These are phyloP conservation scores for Sanderia malayensis DNA, from an alignment of 30 jellyfish, hydroid and myxozoan species.

Conservation along the genomic window DNA sequence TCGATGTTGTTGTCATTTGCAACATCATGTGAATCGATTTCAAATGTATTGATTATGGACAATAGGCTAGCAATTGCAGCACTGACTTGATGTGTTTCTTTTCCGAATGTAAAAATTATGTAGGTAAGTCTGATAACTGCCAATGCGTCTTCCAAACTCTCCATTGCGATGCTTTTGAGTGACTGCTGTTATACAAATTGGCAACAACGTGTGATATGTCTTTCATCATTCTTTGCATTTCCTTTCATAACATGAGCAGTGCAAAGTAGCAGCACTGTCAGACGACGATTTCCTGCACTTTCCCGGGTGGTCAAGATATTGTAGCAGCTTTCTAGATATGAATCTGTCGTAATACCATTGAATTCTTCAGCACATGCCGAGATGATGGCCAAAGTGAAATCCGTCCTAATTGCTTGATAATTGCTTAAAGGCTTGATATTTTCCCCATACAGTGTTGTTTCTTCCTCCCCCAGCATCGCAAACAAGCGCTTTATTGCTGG, in stretches of 20 bases:
- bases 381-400: background rate
- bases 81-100: no score
- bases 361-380: background rate
- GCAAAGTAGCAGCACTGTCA: conserved; percentile 7
- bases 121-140: no score
- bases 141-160: no score
- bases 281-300: background rate
- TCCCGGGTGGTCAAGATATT: background rate
- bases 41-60: no score
- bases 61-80: no score
- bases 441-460: conserved; percentile 7
- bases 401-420: conserved; percentile 22
- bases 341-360: background rate
- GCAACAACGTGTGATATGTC: background rate
- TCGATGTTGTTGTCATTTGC: no score
- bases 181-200: background rate
- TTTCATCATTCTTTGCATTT: background rate
- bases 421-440: background rate
- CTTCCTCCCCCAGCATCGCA: background rate
- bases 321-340: conserved; percentile 2
- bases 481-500: conserved; percentile 6
- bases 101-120: no score
- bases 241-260: conserved; percentile 10
- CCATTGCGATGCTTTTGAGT: background rate
- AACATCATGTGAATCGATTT: no score